Conservation (phyloP, 1,140 invertebrate species). For the Holcopasites calliopsidis region DNA sequence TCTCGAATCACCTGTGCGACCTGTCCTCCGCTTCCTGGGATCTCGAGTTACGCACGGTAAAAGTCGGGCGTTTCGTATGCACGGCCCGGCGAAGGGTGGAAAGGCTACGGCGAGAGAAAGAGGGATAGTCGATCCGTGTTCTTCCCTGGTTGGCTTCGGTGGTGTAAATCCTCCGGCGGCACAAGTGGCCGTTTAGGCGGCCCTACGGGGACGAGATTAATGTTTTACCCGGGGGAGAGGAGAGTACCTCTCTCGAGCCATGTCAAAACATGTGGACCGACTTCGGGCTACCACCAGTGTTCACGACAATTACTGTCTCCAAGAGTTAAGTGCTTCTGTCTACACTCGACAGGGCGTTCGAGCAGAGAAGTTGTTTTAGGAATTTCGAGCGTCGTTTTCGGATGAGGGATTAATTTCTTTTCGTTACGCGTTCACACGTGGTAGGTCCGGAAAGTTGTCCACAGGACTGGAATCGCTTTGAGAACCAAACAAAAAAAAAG, state of each 20-base stretch:
- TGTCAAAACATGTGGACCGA: constrained; percentile 58
- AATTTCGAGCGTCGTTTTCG: background rate
- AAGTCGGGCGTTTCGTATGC: constrained; percentile 46
- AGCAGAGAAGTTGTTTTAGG: background rate
- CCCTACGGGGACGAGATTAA: constrained; percentile 33
- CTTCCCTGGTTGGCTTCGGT: background rate
- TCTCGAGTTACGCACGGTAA: constrained; percentile 61
- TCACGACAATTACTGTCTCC: constrained; percentile 30
- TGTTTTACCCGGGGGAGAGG: background rate
- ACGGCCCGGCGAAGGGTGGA: background rate
- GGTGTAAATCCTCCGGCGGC: constrained; percentile 8
- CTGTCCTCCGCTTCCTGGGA: constrained; percentile 42
- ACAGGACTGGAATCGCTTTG: background rate
- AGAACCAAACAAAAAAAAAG: too few relatives aligned
- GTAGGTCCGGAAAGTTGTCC: background rate
- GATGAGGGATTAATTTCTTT: background rate
- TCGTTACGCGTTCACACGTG: background rate
- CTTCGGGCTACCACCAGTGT: constrained; percentile 21
- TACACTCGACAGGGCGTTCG: background rate
- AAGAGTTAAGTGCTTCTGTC: constrained; percentile 47
- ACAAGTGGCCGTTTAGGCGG: constrained; percentile 14
- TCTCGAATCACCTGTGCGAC: constrained; percentile 56
- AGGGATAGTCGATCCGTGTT: background rate
- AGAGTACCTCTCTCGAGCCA: constrained; percentile 16
- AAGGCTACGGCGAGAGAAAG: background rate